Conservation (phyloP, 1,140 invertebrate species). For the Nasonia vitripennis region DNA sequence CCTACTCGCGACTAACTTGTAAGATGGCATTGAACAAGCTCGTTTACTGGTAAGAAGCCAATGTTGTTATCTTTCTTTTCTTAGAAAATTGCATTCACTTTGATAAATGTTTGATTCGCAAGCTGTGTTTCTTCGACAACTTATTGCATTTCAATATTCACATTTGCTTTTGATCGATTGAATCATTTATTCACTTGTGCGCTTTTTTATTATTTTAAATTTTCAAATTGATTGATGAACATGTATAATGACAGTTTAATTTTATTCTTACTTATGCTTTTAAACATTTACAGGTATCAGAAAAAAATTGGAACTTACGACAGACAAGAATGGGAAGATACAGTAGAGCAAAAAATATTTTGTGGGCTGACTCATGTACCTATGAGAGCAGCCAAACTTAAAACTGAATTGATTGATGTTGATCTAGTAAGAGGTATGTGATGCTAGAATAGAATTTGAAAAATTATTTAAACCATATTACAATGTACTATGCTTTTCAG, state of each 20-base stretch:
- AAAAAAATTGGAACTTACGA: slow-evolving; percentile 97
- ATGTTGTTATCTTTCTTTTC: background rate
- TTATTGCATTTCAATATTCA: background rate
- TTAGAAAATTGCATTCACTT: background rate
- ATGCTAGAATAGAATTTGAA: slow-evolving; percentile 41
- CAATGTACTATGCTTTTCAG: slow-evolving; percentile 73
- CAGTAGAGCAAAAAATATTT: slow-evolving; percentile 91
- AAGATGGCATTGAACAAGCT: slow-evolving; percentile 67
- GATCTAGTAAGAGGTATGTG: slow-evolving; percentile 86
- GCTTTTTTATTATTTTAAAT: background rate
- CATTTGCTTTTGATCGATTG: background rate
- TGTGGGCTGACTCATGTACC: slow-evolving; percentile 90
- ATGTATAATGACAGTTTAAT: background rate
- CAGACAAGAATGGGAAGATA: slow-evolving; percentile 97
- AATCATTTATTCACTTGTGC: background rate
- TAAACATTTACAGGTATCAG: slow-evolving; percentile 82
- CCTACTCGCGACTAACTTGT: background rate
- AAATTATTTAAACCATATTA: slow-evolving; percentile 35
- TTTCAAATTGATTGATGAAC: background rate
- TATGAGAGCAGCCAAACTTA: slow-evolving; percentile 90
- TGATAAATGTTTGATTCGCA: no score
- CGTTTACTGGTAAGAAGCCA: slow-evolving; percentile 65
- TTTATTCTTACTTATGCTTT: slow-evolving; percentile 21
- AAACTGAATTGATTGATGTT: slow-evolving; percentile 95
- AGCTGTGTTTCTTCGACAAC: no score